phyloP scores from a whole-genome alignment of 2,113 vertebrate genomes.

The Pongo pygmaeus region DNA sequence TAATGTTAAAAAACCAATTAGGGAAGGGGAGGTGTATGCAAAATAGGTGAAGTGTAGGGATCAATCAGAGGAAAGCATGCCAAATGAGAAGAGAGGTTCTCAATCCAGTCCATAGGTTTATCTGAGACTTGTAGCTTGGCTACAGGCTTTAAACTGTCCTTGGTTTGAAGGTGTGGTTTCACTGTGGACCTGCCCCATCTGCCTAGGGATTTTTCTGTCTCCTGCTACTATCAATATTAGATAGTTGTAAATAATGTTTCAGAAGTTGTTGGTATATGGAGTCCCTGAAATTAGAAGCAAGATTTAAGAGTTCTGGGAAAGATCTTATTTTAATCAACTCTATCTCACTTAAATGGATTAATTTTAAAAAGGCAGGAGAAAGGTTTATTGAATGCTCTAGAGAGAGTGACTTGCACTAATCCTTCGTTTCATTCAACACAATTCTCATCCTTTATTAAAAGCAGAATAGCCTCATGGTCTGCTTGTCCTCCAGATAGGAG shows the following conservation, averaged over 20 bases:
- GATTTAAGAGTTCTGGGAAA: background rate
- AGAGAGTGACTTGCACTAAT: background rate
- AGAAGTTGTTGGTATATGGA: background rate
- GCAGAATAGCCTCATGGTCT: background rate
- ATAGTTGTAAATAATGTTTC: background rate
- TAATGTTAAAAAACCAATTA: too few species aligned
- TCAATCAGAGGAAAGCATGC: too few species aligned
- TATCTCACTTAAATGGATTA: background rate
- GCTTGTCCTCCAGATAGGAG: background rate
- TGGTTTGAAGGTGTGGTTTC: too few species aligned
- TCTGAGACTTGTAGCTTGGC: too few species aligned
- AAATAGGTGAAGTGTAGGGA: too few species aligned
- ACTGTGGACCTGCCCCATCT: too few species aligned
- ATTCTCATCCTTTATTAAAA: background rate
- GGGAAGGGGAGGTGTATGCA: too few species aligned
- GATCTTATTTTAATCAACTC: background rate
- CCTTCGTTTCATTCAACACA: background rate
- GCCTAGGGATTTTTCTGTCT: too few species aligned
- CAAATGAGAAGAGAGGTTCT: too few species aligned
- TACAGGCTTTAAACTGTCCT: too few species aligned
- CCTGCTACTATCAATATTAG: too few species aligned
- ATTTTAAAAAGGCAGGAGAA: background rate
- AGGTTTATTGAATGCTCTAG: background rate
- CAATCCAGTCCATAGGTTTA: too few species aligned
- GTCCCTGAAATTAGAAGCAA: background rate